Percentiles rank a stretch among this genome's conserved stretches.
Conservation (phyloP, 1,140 invertebrate species). For the Drosophila eugracilis region DNA sequence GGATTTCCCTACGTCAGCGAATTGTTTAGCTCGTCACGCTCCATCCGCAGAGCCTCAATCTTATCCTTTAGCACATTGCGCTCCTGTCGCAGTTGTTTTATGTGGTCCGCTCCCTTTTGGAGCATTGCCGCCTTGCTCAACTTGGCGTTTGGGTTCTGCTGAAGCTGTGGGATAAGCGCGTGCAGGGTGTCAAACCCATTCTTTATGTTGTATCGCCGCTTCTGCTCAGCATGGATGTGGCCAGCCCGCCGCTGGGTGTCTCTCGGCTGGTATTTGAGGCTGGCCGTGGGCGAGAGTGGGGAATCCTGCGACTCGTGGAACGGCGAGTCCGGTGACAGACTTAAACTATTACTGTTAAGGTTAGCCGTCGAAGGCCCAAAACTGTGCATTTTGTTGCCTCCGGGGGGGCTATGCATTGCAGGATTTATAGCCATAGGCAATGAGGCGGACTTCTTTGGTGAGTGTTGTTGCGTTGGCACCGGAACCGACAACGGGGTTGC, state of each 20-base stretch:
- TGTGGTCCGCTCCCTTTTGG: conserved; percentile 98
- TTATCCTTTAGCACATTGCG: conserved; percentile 95
- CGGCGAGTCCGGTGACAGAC: conserved; percentile 78
- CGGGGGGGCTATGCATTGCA: conserved; percentile 72
- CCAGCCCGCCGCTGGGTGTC: conserved; percentile 89
- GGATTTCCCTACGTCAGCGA: conserved; percentile 89
- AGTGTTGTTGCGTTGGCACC: conserved; percentile 56
- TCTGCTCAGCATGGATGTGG: conserved; percentile 99
- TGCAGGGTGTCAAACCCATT: conserved; percentile 98
- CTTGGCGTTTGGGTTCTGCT: conserved; percentile 96
- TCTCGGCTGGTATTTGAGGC: conserved; percentile 73
- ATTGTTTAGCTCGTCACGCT: conserved; percentile 95
- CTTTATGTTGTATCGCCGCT: conserved; percentile 98
- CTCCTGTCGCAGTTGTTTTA: conserved; percentile 94
- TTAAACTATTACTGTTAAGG: conserved; percentile 54
- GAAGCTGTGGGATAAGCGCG: conserved; percentile 96
- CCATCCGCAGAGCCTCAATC: conserved; percentile 92
- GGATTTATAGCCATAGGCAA: conserved; percentile 66
- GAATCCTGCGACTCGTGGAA: conserved; percentile 81
- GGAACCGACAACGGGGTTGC: conserved; percentile 44
- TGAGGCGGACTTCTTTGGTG: conserved; percentile 82
- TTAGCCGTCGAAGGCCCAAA: conserved; percentile 36
- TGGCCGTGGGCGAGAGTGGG: conserved; percentile 85
- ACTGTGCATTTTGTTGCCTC: conserved; percentile 54
- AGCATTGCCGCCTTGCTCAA: conserved; percentile 98